A percentile compares a stretch with the other conserved stretches of the same genome.
Conservation (phyloP, 2,888 invertebrate species). For the Dryomyza anilis region DNA sequence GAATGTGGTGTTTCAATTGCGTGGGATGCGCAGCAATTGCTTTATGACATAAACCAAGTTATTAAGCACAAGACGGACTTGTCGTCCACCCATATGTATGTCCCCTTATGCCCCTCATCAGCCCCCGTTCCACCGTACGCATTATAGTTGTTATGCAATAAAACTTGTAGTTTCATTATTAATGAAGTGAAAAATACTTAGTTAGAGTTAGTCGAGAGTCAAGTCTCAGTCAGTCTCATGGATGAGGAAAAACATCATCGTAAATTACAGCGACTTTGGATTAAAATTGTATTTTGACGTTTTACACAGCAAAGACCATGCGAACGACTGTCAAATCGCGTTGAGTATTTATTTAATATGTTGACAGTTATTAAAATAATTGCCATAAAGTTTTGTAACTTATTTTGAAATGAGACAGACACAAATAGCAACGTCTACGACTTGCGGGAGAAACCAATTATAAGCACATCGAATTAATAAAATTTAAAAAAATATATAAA, state of each 20-base stretch:
- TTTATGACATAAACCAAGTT: too few relatives aligned
- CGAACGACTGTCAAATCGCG: conserved; percentile 1
- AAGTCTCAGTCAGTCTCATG: too few relatives aligned
- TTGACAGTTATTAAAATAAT: conserved; percentile 17
- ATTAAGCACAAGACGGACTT: too few relatives aligned
- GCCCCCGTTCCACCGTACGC: not conserved
- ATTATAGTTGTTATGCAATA: conserved; percentile 6
- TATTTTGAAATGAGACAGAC: too few relatives aligned
- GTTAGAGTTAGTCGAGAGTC: too few relatives aligned
- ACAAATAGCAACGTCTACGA: too few relatives aligned
- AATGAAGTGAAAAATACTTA: too few relatives aligned
- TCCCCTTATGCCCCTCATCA: not conserved
- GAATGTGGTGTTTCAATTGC: conserved; percentile 15
- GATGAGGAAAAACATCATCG: not conserved
- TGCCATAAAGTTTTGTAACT: not conserved
- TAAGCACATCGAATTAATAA: too few relatives aligned
- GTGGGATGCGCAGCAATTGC: conserved; percentile 36
- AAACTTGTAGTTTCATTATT: not conserved
- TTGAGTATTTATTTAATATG: conserved; percentile 22
- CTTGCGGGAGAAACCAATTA: too few relatives aligned
- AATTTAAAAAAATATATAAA: too few relatives aligned
- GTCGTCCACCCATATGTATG: too few relatives aligned
- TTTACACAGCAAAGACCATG: not conserved
- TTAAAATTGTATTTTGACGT: conserved; percentile 18
- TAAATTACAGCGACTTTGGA: conserved; percentile 8